Evolutionary conservation across 2,888 invertebrate genomes (phyloP).

Genomic region (Ophioninae sp.): DNA sequence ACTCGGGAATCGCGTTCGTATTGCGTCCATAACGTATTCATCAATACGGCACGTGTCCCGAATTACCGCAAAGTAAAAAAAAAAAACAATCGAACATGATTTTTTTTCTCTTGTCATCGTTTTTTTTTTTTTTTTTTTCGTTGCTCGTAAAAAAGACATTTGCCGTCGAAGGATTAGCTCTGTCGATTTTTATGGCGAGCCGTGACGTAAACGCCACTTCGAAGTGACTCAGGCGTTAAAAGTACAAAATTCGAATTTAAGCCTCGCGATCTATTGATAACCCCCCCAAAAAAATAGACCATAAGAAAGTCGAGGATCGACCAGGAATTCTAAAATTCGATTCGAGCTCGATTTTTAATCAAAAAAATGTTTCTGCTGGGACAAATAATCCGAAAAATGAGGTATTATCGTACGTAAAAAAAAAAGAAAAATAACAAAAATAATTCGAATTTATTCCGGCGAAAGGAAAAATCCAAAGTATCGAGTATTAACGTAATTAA

Average conservation of each 20-base stretch:
- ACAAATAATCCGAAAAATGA: too few species aligned
- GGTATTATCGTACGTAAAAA: too few species aligned
- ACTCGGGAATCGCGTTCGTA: background rate
- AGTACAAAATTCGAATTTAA: background rate
- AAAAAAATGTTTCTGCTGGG: too few species aligned
- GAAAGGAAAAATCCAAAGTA: too few species aligned
- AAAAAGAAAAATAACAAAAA: too few species aligned
- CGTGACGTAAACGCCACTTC: background rate
- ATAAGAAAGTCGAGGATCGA: too few species aligned
- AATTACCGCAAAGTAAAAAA: constrained; percentile 3
- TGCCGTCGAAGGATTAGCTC: background rate
- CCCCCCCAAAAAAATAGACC: background rate
- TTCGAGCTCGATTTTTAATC: too few species aligned
- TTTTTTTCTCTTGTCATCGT: background rate
- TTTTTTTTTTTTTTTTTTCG: constrained; percentile 5
- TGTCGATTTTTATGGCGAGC: background rate
- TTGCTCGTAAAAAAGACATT: constrained; percentile 5
- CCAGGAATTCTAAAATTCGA: too few species aligned
- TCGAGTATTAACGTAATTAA: too few species aligned
- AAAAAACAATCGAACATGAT: background rate
- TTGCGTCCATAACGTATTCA: background rate
- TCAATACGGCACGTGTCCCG: constrained; percentile 10
- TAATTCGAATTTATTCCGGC: too few species aligned
- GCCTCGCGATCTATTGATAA: background rate
- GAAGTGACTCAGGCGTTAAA: constrained; percentile 12